Evolutionary conservation across 2,888 invertebrate species (phyloP), one percentile per base, ranked within the genome.

Genomic region (Aphodius sticticus): DNA sequence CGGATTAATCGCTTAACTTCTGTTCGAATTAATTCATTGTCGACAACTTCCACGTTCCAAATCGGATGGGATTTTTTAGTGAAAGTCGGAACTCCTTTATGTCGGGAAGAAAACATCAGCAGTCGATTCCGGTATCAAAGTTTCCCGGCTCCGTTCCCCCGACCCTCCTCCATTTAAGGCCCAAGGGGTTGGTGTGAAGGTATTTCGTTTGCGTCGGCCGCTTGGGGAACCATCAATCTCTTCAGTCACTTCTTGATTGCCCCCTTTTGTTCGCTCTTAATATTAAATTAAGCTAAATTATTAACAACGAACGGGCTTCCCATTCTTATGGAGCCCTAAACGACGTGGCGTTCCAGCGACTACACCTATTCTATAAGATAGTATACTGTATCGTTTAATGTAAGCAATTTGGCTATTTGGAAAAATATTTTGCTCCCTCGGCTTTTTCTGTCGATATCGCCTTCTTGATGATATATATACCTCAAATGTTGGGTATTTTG

Each of bases 11-110:
- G 26, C 26, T 26, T 26, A 2, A 9, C 53, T 53, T 53, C 53
- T 53, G 53, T 53, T 53, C 53, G 53, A 53, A 53, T 53, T 53
- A 53, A 53, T 53, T 53, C 53, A 53, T 53, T 53, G 53, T 53
- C 53, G 53, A 53, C 53, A 53, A 53, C 53, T 53, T 53, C 53
- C 53, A 53, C 53, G 53, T 53, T 53, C 53, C 53, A 53, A 12
- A 53, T 53, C 53, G 53, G 12, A 53, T 53, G 53, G 53, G 53
- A 53, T 53, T 53, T 53, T 53, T 53, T 53, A 53, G 53, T 9
- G 53, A 12, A 53, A 53, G 53, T 53, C 53, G 12, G 53, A 53
- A 53, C 53, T 53, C 9, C 12, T 53, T 53, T 53, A 53, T 53
- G 12, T 12, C 53, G 53, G 53, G 53, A 53, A 53, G 53, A 53